These are phyloP conservation scores for Apocrypta bakeri DNA, from an alignment of 1,140 invertebrate genomes.

Conservation along the genomic window DNA sequence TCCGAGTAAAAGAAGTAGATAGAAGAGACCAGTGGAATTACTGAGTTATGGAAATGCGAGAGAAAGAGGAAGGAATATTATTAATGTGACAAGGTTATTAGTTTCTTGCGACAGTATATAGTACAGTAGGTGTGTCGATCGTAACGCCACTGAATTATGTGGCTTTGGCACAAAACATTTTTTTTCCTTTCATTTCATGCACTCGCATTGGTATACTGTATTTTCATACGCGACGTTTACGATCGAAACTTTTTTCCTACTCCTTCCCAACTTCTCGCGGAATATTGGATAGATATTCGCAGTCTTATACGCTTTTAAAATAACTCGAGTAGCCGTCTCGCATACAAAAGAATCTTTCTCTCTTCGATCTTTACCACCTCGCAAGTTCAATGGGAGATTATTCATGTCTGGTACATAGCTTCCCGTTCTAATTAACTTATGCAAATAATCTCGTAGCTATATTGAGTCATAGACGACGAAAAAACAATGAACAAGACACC, in stretches of 20 bases:
- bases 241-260: not conserved
- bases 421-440: constrained; percentile 25
- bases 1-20: not conserved
- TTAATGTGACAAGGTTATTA: constrained; percentile 47
- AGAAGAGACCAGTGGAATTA: constrained; percentile 19
- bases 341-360: not conserved
- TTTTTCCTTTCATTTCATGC: not conserved
- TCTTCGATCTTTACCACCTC: not conserved
- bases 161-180: no score
- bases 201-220: not conserved
- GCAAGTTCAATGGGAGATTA: constrained; percentile 16
- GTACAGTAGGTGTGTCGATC: no score
- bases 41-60: constrained; percentile 33
- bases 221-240: not conserved
- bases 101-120: not conserved
- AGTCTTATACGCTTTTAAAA: no score
- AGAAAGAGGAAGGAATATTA: constrained; percentile 1
- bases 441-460: constrained; percentile 4
- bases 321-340: not conserved
- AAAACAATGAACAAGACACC: not conserved
- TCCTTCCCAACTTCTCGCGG: not conserved
- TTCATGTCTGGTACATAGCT: not conserved
- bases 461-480: not conserved
- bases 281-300: no score
- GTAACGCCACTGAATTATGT: no score